These are phyloP conservation scores for Synodontis membranacea DNA, from an alignment of 2,113 vertebrate genomes.

Conservation along the genomic window DNA sequence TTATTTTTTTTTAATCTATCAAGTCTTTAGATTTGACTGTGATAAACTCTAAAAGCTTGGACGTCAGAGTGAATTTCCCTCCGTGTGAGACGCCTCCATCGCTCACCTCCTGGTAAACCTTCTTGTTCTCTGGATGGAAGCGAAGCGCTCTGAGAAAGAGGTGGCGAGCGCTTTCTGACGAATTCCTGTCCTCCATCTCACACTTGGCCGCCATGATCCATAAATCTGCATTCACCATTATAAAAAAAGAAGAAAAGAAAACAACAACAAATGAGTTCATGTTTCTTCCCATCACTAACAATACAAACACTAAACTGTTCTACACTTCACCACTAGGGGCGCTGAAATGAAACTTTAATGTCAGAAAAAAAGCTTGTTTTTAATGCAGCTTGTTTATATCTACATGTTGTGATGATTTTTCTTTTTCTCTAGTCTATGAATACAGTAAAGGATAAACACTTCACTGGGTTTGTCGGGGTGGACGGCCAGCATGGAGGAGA, in stretches of 20 bases:
- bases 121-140: conserved; percentile 89
- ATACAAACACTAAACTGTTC: background rate
- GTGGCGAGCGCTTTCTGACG: conserved; percentile 91
- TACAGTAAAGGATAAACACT: background rate
- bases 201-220: conserved; percentile 99
- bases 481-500: conserved; percentile 89
- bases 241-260: background rate
- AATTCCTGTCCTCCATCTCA: conserved; percentile 90
- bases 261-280: background rate
- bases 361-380: background rate
- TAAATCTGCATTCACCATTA: conserved; percentile 70
- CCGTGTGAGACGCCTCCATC: background rate
- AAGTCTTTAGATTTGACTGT: background rate
- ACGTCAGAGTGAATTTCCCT: too few species aligned
- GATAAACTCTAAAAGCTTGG: too few species aligned
- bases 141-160: conserved; percentile 93
- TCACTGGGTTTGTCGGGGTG: conserved; percentile 95
- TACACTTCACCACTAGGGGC: background rate
- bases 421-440: background rate
- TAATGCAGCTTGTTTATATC: background rate
- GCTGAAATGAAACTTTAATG: background rate
- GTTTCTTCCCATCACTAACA: background rate
- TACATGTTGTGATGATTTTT: background rate
- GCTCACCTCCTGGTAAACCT: conserved; percentile 92
- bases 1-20: background rate